Evolutionary conservation across 2,888 invertebrate species (phyloP), one percentile per base, ranked within the genome.

Genomic region (Conops quadrifasciatus): DNA sequence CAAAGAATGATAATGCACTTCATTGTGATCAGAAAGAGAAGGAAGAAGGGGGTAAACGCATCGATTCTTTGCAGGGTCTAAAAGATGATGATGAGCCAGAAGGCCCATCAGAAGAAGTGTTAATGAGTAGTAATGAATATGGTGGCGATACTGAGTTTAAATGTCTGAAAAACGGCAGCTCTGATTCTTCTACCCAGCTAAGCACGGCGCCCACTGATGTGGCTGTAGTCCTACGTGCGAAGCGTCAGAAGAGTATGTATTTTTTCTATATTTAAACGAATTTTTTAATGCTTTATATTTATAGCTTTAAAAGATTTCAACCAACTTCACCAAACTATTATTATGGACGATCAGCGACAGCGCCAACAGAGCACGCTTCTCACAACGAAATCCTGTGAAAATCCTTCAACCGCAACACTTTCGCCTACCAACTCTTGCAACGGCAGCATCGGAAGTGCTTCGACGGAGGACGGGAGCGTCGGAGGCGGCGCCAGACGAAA

Each of bases 401-500:
- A 79, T 7, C 80, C 81, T 16, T 72, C 75, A 15, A 72, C 77
- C 2, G 65, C 78, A 4, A 73, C 79, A 2, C 75, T 83, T 0
- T 83, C 83, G 58, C 83, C 83, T 0, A 82, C 80, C 5, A 82
- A 80, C 56, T 83, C 83, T 0, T 81, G 78, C 67, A 83, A 83
- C 45, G 82, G 81, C 60, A 82, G 82, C 72, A 80, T 82, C 63
- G 82, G 82, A 28, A 82, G 82, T 60, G 81, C 80, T 71, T 68
- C 68, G 15, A 49, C 36, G 53, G 68, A 68, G 16, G 82, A 82
- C 43, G 81, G 81, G 24, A 80, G 80, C 64, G 79, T 80, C n/a
- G 81, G 83, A 0, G 82, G 82, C 36, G 82, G 82, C 1, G 83
- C 83, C 0, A 78, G 83, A 1, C 82, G 83, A 36, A 83, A 83